Evolutionary conservation across 2,113 vertebrate species (phyloP).

Genomic region (Parus major): DNA sequence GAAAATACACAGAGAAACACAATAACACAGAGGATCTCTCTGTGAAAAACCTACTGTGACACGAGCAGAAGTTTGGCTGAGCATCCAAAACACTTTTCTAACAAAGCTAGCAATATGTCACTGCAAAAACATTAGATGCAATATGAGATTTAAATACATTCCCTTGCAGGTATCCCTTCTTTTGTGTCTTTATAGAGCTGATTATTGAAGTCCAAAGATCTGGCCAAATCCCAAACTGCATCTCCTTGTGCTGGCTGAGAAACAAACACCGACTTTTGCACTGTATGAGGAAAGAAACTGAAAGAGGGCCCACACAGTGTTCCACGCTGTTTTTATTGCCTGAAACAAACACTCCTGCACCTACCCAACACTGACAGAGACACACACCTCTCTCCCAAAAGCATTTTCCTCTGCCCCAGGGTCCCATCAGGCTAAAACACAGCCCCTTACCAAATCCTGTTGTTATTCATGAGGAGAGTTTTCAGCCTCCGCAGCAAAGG

Average conservation of each 20-base stretch:
- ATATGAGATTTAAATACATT: background rate
- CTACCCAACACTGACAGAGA: background rate
- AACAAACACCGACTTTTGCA: background rate
- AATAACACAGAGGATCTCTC: rapidly evolving
- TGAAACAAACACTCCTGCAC: background rate
- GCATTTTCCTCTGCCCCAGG: background rate
- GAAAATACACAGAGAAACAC: background rate
- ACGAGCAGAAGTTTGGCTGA: background rate
- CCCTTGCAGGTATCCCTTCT: background rate
- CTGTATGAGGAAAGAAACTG: background rate
- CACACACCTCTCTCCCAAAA: background rate
- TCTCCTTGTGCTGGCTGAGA: background rate
- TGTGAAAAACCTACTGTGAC: background rate
- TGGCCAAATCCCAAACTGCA: background rate
- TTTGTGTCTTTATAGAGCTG: background rate
- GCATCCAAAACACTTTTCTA: background rate
- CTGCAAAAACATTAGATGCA: too few species aligned
- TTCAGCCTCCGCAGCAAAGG: conserved; percentile 90
- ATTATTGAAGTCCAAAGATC: background rate
- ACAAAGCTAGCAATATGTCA: background rate
- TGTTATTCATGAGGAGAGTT: conserved; percentile 93
- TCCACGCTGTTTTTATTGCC: background rate
- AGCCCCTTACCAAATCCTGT: conserved; percentile 89
- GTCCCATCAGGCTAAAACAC: background rate
- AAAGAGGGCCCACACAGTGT: background rate